phyloP scores from a whole-genome alignment of 2,113 vertebrate genomes.

The Entelurus aequoreus region DNA sequence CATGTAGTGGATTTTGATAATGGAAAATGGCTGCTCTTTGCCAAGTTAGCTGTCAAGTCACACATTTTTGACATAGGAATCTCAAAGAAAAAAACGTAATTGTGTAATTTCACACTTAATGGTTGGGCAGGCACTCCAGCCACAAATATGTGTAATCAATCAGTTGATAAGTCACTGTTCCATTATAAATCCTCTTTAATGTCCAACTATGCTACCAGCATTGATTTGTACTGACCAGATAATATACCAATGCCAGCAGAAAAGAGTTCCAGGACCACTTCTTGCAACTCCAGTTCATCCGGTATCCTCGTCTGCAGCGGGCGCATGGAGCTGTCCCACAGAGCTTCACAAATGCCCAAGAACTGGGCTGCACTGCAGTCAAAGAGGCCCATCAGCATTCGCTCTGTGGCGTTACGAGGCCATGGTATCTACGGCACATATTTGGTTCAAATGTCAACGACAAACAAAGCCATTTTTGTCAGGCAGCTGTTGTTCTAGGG shows the following conservation, averaged over 20 bases:
- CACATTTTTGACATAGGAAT: too few species aligned
- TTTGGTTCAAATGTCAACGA: not conserved
- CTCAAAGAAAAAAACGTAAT: too few species aligned
- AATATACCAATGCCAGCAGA: conserved; percentile 83
- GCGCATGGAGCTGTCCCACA: conserved; percentile 71
- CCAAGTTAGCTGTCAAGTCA: too few species aligned
- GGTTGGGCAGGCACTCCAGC: too few species aligned
- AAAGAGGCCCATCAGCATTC: conserved; percentile 79
- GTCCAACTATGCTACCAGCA: not conserved
- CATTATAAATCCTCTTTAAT: too few species aligned
- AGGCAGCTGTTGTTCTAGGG: not conserved
- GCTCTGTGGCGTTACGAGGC: conserved; percentile 78
- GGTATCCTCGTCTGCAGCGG: conserved; percentile 65
- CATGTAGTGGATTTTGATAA: too few species aligned
- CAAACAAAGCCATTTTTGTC: not conserved
- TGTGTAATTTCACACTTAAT: too few species aligned
- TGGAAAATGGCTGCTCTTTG: too few species aligned
- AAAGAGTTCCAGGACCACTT: conserved; percentile 81
- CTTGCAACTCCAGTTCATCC: conserved; percentile 72
- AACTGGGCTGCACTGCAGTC: conserved; percentile 79
- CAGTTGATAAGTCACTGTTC: too few species aligned
- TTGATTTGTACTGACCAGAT: conserved; percentile 66
- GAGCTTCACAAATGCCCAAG: conserved; percentile 81
- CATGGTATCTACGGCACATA: conserved; percentile 65
- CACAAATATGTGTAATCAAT: too few species aligned